These are phyloP conservation scores for Isaurus tuberculatus DNA, from an alignment of 92 coral and sea anemone species.

Conservation along the genomic window DNA sequence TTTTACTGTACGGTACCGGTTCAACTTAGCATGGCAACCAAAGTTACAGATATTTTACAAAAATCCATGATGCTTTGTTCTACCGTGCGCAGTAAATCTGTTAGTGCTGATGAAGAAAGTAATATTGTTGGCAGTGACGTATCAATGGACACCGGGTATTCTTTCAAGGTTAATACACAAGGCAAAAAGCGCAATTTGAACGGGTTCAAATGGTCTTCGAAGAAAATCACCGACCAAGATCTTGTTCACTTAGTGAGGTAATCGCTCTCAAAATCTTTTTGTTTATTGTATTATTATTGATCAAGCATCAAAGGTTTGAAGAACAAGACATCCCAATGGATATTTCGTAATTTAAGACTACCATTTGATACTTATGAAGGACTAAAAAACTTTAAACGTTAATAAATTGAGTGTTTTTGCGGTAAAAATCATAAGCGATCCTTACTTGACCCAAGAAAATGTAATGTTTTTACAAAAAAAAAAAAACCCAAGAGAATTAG, in stretches of 20 bases:
- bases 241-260: constrained; percentile 7
- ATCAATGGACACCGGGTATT: not conserved
- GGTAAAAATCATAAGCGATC: too few species aligned
- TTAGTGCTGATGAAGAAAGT: not conserved
- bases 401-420: too few species aligned
- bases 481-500: too few species aligned
- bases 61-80: constrained; percentile 20
- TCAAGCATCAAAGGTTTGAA: too few species aligned
- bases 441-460: too few species aligned
- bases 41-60: constrained; percentile 35
- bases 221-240: constrained; percentile 17
- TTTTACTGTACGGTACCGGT: not conserved
- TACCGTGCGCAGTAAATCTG: constrained; percentile 4
- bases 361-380: too few species aligned
- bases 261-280: not conserved
- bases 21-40: constrained; percentile 37
- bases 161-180: not conserved
- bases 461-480: too few species aligned
- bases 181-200: not conserved
- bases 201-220: constrained; percentile 27
- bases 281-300: too few species aligned
- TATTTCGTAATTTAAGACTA: too few species aligned
- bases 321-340: too few species aligned
- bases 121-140: not conserved
- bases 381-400: too few species aligned